Evolutionary conservation across 2,888 invertebrate genomes (phyloP), one percentile per base, ranked within the genome.

Genomic region (Ctenicera cuprea): DNA sequence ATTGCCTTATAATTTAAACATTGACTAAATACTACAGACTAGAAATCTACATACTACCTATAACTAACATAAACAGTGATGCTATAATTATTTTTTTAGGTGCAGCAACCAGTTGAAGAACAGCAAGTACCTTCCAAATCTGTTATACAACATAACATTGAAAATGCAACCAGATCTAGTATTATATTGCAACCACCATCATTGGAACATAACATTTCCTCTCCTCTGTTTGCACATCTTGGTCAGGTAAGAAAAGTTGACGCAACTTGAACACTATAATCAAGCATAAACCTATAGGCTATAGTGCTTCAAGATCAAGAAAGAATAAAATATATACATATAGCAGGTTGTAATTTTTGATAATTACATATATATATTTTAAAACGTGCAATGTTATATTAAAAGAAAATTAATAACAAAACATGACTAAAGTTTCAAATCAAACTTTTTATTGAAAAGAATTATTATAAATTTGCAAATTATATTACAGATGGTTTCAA

Each of bases 401-500:
- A 50, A 50, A 50, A 11, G 8, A 62, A 11, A 62, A 2, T 11
- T 48, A 37, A 54, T 14, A 64, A 52, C n/a, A 48, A 45, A 33
- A 22, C 5, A 26, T 26, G 26, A 26, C 26, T 5, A 26, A 3
- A 26, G 3, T 3, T 26, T 26, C 26, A 2, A 26, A n/a, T n/a
- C n/a, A n/a, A n/a, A n/a, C n/a, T n/a, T n/a, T n/a, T n/a, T n/a
- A n/a, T n/a, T n/a, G n/a, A 5, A 26, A 5, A 26, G 8, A 30
- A 37, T 52, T 65, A 14, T 41, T 20, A 30, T 26, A 11, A 12
- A 2, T 38, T 12, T n/a, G n/a, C n/a, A n/a, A n/a, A n/a, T n/a
- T n/a, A 18, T 11, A 30, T 73, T 88, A 0, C 88, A 92, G 91
- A 90, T 92, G 90, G 90, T 91, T 73, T 92, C 92, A 12, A 92